Evolutionary conservation across 1,140 invertebrate genomes (phyloP).

Genomic region (Apis dorsata): DNA sequence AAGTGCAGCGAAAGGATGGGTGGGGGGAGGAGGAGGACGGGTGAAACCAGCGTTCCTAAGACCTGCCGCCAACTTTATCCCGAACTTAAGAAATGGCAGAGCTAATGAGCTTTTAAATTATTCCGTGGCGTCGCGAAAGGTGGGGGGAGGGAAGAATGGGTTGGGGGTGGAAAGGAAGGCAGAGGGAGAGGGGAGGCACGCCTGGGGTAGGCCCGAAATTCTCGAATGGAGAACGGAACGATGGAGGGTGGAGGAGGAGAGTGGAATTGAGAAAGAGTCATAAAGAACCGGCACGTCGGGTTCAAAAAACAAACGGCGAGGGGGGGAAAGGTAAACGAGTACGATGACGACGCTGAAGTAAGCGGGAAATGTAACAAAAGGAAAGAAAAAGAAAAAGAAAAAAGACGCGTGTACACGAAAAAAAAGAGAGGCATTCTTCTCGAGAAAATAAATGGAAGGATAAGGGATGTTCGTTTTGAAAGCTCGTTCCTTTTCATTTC

Average conservation of each 20-base stretch:
- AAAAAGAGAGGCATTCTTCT: not conserved
- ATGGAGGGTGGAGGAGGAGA: not conserved
- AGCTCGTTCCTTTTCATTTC: no score
- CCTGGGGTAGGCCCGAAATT: slow-evolving; percentile 44
- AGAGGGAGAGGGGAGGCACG: not conserved
- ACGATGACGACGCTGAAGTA: not conserved
- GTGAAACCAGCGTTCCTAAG: slow-evolving; percentile 40
- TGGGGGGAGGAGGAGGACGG: not conserved
- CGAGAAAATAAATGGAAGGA: no score
- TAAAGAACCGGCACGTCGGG: slow-evolving; percentile 16
- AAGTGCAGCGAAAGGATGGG: slow-evolving; percentile 6
- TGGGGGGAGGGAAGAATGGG: not conserved
- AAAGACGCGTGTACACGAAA: slow-evolving; percentile 20
- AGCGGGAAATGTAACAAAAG: slow-evolving; percentile 9
- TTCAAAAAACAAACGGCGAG: slow-evolving; percentile 3
- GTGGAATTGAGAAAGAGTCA: slow-evolving; percentile 10
- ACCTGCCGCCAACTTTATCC: slow-evolving; percentile 69
- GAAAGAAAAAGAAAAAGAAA: no score
- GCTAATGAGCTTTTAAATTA: slow-evolving; percentile 78
- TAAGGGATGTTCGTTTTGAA: no score
- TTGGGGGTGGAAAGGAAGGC: not conserved
- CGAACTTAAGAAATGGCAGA: slow-evolving; percentile 74
- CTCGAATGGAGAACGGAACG: slow-evolving; percentile 3
- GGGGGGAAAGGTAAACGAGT: not conserved
- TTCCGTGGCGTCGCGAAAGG: slow-evolving; percentile 58